Conservation (phyloP, 92 coral and sea anemone genomes). For the Parazoanthus swiftii region DNA sequence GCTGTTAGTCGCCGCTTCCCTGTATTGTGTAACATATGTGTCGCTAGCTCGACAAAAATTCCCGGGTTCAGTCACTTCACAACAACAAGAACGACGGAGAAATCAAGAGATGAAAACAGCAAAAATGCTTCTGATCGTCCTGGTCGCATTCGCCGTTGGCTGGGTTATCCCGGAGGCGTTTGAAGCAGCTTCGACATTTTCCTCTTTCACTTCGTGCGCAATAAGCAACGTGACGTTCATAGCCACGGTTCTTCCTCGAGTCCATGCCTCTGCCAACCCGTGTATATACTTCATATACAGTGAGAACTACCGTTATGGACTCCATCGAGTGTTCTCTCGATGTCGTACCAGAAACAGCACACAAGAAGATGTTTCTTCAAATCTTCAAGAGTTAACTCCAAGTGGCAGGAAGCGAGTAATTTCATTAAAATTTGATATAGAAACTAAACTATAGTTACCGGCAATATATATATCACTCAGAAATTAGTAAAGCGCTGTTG, state of each 20-base stretch:
- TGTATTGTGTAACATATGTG: background rate
- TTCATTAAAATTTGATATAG: no score
- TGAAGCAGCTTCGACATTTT: background rate
- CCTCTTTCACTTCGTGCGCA: background rate
- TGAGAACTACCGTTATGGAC: constrained; percentile 2
- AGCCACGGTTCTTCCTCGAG: background rate
- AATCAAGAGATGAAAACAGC: constrained; percentile 12
- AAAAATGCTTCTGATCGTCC: background rate
- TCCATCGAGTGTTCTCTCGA: background rate
- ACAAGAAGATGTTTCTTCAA: no score
- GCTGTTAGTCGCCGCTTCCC: background rate
- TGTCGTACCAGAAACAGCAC: background rate
- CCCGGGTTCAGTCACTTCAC: background rate
- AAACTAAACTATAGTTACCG: no score
- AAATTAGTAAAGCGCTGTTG: no score
- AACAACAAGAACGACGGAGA: constrained; percentile 10
- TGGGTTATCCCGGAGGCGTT: constrained; percentile 1
- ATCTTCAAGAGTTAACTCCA: no score
- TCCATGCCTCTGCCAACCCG: background rate
- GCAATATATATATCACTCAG: no score
- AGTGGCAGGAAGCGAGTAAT: no score
- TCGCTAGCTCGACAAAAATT: background rate
- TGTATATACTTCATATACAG: constrained; percentile 13
- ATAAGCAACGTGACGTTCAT: background rate
- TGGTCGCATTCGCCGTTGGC: background rate